These are phyloP conservation scores for Barypeithes pellucidus DNA, from an alignment of 2,888 invertebrate genomes.

Conservation along the genomic window DNA sequence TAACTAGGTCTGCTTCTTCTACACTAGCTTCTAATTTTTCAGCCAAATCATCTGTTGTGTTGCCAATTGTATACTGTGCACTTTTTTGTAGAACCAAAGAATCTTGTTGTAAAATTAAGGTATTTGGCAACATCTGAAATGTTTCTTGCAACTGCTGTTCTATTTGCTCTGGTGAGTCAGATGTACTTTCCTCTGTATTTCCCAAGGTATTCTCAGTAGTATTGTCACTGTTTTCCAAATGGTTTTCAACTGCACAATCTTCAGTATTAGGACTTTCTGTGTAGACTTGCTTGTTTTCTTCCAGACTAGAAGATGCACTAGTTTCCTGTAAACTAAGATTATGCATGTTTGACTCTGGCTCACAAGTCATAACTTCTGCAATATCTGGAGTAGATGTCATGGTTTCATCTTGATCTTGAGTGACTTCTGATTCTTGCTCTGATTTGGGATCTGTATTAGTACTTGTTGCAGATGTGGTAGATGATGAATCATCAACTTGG, in stretches of 20 bases:
- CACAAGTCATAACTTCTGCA: conserved; percentile 55
- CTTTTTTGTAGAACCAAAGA: conserved; percentile 65
- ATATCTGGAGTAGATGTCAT: conserved; percentile 59
- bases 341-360: conserved; percentile 55
- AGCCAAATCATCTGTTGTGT: conserved; percentile 58
- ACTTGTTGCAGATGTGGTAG: conserved; percentile 59
- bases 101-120: conserved; percentile 67
- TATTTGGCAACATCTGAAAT: conserved; percentile 67
- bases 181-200: conserved; percentile 25
- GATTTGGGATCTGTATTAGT: conserved; percentile 58
- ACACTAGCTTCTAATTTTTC: conserved; percentile 69
- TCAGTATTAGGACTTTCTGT: conserved; percentile 26
- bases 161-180: conserved; percentile 36
- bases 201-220: conserved; percentile 27
- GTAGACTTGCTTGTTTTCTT: conserved; percentile 35
- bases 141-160: conserved; percentile 55
- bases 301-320: conserved; percentile 42
- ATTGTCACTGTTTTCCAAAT: conserved; percentile 14
- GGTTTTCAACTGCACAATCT: conserved; percentile 16
- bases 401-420: conserved; percentile 57
- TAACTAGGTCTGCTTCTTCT: conserved; percentile 69
- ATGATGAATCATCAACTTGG: conserved; percentile 60
- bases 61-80: conserved; percentile 41
- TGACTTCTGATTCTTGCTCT: conserved; percentile 51
- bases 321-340: conserved; percentile 38